Conservation (phyloP, 2,797 vertebrate species). For the Masticophis lateralis region DNA sequence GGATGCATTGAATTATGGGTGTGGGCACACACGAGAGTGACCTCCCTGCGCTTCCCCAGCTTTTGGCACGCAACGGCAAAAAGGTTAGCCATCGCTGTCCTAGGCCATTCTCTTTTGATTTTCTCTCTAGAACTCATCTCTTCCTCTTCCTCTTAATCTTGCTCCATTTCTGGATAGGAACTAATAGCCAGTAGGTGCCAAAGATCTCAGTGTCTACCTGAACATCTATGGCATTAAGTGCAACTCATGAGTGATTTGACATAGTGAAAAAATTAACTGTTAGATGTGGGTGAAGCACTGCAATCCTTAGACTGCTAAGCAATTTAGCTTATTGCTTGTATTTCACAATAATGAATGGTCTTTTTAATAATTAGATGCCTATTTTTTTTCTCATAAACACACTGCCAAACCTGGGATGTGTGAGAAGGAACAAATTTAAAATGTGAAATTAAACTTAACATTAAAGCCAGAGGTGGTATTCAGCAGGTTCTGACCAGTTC, state of each 20-base stretch:
- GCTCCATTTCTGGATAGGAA: neutral
- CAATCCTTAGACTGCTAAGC: neutral
- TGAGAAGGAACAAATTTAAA: neutral
- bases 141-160: neutral
- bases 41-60: too few species aligned
- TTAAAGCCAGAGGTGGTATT: too few species aligned
- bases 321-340: neutral
- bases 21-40: too few species aligned
- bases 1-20: too few species aligned
- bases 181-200: neutral
- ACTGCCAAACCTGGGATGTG: neutral
- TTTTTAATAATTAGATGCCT: neutral
- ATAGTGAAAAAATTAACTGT: too few species aligned
- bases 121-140: neutral
- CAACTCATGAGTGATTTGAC: neutral
- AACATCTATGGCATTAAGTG: neutral
- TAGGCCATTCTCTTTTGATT: neutral
- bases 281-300: neutral
- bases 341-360: neutral
- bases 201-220: neutral
- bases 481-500: too few species aligned
- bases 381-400: neutral
- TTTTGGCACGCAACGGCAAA: too few species aligned
- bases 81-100: too few species aligned
- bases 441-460: too few species aligned